Conservation (phyloP, 2,797 vertebrate species). For the Anabacerthia variegaticeps region DNA sequence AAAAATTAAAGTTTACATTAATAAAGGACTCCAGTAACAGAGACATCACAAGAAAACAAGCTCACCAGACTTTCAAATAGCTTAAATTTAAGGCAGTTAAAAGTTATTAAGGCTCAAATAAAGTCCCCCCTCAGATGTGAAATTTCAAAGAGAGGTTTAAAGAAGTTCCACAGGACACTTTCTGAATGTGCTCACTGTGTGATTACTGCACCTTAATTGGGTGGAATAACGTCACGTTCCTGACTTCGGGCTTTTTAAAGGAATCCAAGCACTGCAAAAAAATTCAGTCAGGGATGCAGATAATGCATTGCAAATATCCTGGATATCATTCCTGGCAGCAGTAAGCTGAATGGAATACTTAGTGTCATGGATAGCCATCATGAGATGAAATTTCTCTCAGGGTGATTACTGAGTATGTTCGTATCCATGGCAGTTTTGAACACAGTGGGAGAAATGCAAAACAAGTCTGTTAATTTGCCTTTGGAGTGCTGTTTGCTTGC, state of each 20-base stretch:
- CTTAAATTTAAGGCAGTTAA: neutral
- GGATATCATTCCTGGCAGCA: neutral
- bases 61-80: neutral
- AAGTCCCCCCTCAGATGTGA: neutral
- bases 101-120: neutral
- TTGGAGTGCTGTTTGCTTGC: neutral
- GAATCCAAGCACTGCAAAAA: neutral
- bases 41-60: neutral
- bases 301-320: neutral
- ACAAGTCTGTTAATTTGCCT: neutral
- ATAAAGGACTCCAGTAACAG: neutral
- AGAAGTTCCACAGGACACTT: neutral
- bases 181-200: neutral
- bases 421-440: neutral
- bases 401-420: neutral
- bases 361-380: neutral
- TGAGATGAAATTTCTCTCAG: neutral
- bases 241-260: neutral
- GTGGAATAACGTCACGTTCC: neutral
- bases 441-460: slow-evolving; percentile 26
- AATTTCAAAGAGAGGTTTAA: slow-evolving; percentile 15
- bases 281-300: neutral
- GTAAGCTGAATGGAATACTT: neutral
- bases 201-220: neutral
- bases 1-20: neutral